phyloP scores from a whole-genome alignment of 37 sponge, comb jelly and placozoan genomes.

The Corticium candelabrum region DNA sequence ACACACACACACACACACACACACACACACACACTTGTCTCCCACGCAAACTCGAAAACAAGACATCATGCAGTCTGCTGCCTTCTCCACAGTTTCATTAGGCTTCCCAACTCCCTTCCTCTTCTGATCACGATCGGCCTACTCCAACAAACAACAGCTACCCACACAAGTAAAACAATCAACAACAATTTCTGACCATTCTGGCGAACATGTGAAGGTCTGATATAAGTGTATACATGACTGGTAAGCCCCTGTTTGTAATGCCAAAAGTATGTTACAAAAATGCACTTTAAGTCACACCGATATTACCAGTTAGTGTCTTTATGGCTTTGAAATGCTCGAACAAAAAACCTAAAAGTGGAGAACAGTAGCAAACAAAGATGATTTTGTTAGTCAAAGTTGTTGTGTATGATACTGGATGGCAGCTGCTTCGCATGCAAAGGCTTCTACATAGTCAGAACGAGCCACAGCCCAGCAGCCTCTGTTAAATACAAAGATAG shows the following conservation, averaged over 20 bases:
- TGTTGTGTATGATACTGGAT: no score
- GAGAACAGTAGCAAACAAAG: neutral
- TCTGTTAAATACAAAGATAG: no score
- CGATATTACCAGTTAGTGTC: slow-evolving; percentile 67
- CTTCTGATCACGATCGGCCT: slow-evolving; percentile 33
- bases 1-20: neutral
- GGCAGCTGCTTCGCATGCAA: slow-evolving; percentile 39
- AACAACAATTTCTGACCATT: slow-evolving; percentile 7
- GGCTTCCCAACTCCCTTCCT: slow-evolving; percentile 31
- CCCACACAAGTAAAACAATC: neutral
- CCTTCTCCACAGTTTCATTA: slow-evolving; percentile 63
- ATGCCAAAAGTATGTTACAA: neutral
- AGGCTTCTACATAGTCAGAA: slow-evolving; percentile 19
- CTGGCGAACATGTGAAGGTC: slow-evolving; percentile 55
- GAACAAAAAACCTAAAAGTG: neutral
- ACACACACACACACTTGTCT: slow-evolving; percentile 36
- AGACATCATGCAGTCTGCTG: slow-evolving; percentile 83
- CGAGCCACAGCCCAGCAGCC: slow-evolving; percentile 14
- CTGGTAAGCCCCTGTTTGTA: slow-evolving; percentile 40
- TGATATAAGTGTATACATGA: slow-evolving; percentile 25
- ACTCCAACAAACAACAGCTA: neutral
- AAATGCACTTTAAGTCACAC: neutral
- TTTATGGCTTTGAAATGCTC: slow-evolving; percentile 55
- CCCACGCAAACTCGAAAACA: slow-evolving; percentile 84
- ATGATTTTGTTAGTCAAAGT: neutral